phyloP scores from a whole-genome alignment of 2,888 invertebrate species.

The Atherix ibis region DNA sequence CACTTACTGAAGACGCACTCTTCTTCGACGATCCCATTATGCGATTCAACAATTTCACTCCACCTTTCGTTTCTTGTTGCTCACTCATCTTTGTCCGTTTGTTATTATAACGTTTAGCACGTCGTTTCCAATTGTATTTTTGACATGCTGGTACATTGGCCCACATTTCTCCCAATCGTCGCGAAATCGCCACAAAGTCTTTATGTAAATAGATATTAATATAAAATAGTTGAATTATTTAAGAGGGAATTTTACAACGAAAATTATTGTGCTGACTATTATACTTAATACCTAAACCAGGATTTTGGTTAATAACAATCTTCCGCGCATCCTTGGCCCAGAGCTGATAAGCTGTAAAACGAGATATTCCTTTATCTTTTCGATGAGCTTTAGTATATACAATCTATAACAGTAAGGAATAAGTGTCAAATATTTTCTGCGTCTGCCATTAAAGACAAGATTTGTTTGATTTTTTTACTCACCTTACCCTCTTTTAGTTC shows the following conservation, averaged over 20 bases:
- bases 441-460: not conserved
- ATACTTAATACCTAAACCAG: slow-evolving; percentile 36
- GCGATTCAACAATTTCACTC: not conserved
- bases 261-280: not conserved
- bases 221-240: too few relatives aligned
- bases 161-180: slow-evolving; percentile 78
- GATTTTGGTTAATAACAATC: slow-evolving; percentile 51
- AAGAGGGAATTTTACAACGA: too few relatives aligned
- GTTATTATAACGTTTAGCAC: slow-evolving; percentile 49
- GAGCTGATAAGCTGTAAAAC: slow-evolving; percentile 79
- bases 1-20: too few relatives aligned
- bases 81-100: not conserved
- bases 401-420: slow-evolving; percentile 29
- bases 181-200: slow-evolving; percentile 73
- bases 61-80: not conserved
- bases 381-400: slow-evolving; percentile 55
- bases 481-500: slow-evolving; percentile 44
- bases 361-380: slow-evolving; percentile 64
- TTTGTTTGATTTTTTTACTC: slow-evolving; percentile 1
- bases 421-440: slow-evolving; percentile 1
- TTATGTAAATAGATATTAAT: too few relatives aligned
- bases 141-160: slow-evolving; percentile 54
- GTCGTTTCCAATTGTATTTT: slow-evolving; percentile 62
- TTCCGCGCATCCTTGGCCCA: slow-evolving; percentile 76
- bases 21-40: slow-evolving; percentile 2